phyloP scores from a whole-genome alignment of 2,797 vertebrate species.

The Huso huso region DNA sequence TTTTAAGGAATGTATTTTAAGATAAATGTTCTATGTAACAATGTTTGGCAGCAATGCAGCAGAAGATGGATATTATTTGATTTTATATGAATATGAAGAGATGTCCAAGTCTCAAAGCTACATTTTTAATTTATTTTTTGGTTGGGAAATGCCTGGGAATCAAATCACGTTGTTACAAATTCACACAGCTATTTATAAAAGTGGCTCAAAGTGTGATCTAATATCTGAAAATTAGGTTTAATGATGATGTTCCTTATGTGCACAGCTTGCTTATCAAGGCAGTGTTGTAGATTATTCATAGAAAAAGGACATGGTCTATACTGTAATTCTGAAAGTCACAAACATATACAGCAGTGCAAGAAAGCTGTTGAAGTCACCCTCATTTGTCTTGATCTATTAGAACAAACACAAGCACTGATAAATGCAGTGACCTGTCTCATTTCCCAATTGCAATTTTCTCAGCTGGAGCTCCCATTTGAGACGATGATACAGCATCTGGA shows the following conservation, averaged over 20 bases:
- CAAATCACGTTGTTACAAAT: constrained; percentile 32
- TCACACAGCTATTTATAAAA: constrained; percentile 41
- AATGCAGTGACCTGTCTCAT: constrained; percentile 49
- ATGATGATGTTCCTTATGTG: constrained; percentile 48
- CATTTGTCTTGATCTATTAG: constrained; percentile 53
- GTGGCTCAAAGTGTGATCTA: constrained; percentile 55
- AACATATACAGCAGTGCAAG: constrained; percentile 43
- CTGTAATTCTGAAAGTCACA: constrained; percentile 32
- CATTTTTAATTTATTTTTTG: background rate
- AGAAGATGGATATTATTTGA: constrained; percentile 32
- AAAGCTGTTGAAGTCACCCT: constrained; percentile 47
- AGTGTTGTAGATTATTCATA: constrained; percentile 46
- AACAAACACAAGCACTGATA: constrained; percentile 40
- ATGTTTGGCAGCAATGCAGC: constrained; percentile 31
- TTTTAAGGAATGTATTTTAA: constrained; percentile 24
- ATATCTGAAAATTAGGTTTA: constrained; percentile 54
- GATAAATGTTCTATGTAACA: constrained; percentile 29
- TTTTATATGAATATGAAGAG: constrained; percentile 38
- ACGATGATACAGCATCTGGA: constrained; percentile 6
- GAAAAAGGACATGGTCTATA: constrained; percentile 36
- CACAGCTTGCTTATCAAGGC: constrained; percentile 34
- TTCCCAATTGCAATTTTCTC: constrained; percentile 34
- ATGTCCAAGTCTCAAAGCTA: constrained; percentile 32
- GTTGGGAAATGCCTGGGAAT: constrained; percentile 37
- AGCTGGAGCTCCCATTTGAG: background rate